Conservation (phyloP, 2,113 vertebrate species). For the Anseranas semipalmata region DNA sequence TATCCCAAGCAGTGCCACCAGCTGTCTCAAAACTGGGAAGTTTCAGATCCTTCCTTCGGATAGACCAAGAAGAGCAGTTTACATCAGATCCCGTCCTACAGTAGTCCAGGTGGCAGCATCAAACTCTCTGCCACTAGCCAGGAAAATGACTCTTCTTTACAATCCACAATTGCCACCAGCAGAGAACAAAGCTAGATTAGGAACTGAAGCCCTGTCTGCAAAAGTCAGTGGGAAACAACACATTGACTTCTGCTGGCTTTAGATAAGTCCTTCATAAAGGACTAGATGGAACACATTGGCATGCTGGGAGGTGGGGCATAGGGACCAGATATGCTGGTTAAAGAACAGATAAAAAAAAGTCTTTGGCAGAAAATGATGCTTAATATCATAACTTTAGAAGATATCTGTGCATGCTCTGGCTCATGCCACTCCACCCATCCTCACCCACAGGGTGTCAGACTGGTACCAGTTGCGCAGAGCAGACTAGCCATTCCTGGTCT, state of each 20-base stretch:
- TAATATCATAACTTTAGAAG: not conserved
- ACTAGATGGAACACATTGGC: not conserved
- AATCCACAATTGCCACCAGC: not conserved
- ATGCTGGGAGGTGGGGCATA: not conserved
- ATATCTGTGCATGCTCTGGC: not conserved
- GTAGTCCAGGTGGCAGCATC: not conserved
- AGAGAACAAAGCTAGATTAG: not conserved
- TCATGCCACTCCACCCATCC: not conserved
- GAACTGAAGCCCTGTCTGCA: not conserved
- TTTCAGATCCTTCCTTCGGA: not conserved
- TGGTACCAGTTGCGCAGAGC: not conserved
- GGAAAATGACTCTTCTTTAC: not conserved
- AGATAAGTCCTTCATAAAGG: not conserved
- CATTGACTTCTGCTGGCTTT: not conserved
- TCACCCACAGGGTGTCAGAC: not conserved
- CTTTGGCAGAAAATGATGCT: not conserved
- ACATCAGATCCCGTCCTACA: not conserved
- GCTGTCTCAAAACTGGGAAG: not conserved
- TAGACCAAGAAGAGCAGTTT: not conserved
- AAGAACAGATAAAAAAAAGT: not conserved
- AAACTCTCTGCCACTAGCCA: not conserved
- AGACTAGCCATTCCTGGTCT: not conserved
- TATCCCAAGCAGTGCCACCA: not conserved
- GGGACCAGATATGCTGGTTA: not conserved
- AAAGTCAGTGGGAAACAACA: not conserved